phyloP scores from a whole-genome alignment of 2,888 invertebrate genomes.

The Digitonthophagus gazella region DNA sequence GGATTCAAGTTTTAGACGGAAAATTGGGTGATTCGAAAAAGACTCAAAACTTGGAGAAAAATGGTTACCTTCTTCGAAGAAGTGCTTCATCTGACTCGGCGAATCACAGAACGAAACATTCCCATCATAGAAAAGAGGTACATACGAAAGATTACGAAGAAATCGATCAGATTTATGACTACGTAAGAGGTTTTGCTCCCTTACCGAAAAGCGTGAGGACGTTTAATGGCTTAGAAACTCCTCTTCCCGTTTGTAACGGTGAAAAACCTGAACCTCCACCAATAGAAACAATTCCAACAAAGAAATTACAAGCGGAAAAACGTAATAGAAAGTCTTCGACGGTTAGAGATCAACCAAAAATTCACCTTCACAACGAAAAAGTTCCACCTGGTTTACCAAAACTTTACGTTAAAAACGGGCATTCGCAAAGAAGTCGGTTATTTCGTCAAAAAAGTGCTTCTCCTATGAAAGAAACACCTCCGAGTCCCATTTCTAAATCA shows the following conservation, averaged over 20 bases:
- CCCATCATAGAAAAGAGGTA: conserved; percentile 55
- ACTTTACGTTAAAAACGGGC: conserved; percentile 76
- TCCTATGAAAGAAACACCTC: conserved; percentile 68
- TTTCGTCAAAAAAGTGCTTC: conserved; percentile 71
- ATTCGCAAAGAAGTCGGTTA: conserved; percentile 63
- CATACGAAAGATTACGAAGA: conserved; percentile 86
- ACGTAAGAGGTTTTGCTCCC: conserved; percentile 89
- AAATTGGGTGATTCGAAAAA: conserved; percentile 66
- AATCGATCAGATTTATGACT: conserved; percentile 95
- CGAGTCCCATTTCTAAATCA: conserved; percentile 66
- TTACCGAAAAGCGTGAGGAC: conserved; percentile 77
- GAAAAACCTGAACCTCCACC: conserved; percentile 84
- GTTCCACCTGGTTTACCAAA: conserved; percentile 65
- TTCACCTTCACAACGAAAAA: conserved; percentile 59
- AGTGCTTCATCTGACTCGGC: conserved; percentile 77
- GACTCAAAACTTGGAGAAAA: conserved; percentile 56
- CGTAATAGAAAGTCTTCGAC: conserved; percentile 65
- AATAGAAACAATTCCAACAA: conserved; percentile 86
- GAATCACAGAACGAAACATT: conserved; percentile 54
- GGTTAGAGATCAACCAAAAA: conserved; percentile 53
- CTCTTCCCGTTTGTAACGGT: conserved; percentile 50
- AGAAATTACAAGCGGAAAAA: conserved; percentile 73
- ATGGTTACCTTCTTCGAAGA: conserved; percentile 70
- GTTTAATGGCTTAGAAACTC: conserved; percentile 57
- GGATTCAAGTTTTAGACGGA: conserved; percentile 77